Percentiles rank a stretch among this genome's conserved stretches.
phyloP scores from a whole-genome alignment of 2,888 invertebrate species.

The Deroplatys truncata region DNA sequence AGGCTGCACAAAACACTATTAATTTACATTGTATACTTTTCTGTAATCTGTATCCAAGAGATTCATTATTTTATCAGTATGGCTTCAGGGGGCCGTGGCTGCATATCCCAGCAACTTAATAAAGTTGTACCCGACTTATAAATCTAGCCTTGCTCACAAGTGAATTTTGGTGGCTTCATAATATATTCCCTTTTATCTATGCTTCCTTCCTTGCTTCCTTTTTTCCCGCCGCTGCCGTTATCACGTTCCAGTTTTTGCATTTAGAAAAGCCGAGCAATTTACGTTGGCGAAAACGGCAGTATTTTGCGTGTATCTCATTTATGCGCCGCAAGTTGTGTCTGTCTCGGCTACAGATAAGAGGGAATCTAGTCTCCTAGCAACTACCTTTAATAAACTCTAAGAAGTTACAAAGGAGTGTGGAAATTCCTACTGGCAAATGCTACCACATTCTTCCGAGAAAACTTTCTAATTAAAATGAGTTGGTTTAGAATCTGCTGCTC shows the following conservation, averaged over 20 bases:
- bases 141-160: neutral
- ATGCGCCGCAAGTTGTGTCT: neutral
- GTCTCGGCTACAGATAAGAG: too few relatives aligned
- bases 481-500: too few relatives aligned
- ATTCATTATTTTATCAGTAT: too few relatives aligned
- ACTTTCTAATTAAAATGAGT: too few relatives aligned
- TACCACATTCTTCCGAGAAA: too few relatives aligned
- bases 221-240: neutral
- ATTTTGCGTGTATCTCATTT: neutral
- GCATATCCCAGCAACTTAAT: neutral
- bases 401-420: neutral
- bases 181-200: neutral
- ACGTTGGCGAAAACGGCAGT: neutral
- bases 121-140: neutral
- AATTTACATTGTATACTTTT: too few relatives aligned
- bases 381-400: neutral
- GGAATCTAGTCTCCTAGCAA: too few relatives aligned
- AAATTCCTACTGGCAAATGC: neutral
- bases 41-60: too few relatives aligned
- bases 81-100: too few relatives aligned
- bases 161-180: neutral
- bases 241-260: neutral
- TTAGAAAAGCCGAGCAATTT: neutral
- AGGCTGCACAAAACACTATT: too few relatives aligned
- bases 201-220: neutral